Conservation (phyloP, 2,888 invertebrate genomes). For the Zygaena filipendulae region DNA sequence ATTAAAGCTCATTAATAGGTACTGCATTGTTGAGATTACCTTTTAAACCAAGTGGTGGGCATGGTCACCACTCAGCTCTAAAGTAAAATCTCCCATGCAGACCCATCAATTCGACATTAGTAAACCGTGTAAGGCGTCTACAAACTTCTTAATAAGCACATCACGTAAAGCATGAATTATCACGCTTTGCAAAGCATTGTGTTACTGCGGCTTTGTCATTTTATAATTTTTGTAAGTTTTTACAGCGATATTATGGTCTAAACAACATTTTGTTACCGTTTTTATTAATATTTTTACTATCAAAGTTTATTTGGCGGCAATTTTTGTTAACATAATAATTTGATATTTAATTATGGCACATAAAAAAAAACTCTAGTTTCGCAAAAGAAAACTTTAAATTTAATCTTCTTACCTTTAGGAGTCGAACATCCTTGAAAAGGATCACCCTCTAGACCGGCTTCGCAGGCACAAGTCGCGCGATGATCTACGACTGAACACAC, state of each 20-base stretch:
- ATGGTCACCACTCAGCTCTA: slow-evolving; percentile 48
- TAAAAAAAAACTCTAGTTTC: too few species aligned
- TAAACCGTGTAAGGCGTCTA: slow-evolving; percentile 58
- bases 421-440: slow-evolving; percentile 69
- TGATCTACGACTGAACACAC: slow-evolving; percentile 72
- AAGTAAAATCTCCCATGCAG: slow-evolving; percentile 40
- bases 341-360: too few species aligned
- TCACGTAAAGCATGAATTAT: slow-evolving; percentile 49
- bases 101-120: slow-evolving; percentile 42
- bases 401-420: slow-evolving; percentile 38
- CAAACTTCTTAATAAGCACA: too few species aligned
- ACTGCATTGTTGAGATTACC: slow-evolving; percentile 31
- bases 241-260: slow-evolving; percentile 16
- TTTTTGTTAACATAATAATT: too few species aligned
- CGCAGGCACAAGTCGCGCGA: slow-evolving; percentile 73
- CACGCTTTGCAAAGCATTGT: slow-evolving; percentile 61
- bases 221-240: slow-evolving; percentile 16
- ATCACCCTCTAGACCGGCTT: slow-evolving; percentile 70
- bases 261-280: too few species aligned
- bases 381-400: too few species aligned
- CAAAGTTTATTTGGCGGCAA: too few species aligned
- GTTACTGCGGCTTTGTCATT: slow-evolving; percentile 37
- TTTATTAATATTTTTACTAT: too few species aligned
- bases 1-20: slow-evolving; percentile 47
- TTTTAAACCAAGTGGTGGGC: slow-evolving; percentile 41